These are phyloP conservation scores for Meandrina meandrites DNA, from an alignment of 92 coral and sea anemone species.

Conservation along the genomic window DNA sequence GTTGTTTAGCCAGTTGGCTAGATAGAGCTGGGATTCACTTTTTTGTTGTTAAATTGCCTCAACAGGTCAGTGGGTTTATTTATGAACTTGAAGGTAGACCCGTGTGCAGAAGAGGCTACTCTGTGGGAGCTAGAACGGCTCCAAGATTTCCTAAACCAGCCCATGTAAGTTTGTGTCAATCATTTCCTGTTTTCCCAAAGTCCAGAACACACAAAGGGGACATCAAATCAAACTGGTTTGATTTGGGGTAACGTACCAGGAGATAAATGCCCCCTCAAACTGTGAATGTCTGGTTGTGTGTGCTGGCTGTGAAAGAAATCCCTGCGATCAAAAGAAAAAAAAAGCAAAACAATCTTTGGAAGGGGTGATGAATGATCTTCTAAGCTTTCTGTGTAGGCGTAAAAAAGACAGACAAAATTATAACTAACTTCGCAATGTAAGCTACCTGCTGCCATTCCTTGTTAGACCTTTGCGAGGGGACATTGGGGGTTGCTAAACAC, in stretches of 20 bases:
- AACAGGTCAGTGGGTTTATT: constrained; percentile 89
- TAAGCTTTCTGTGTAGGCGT: no score
- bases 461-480: no score
- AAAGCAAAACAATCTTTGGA: no score
- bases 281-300: background rate
- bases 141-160: constrained; percentile 87
- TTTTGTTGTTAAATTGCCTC: background rate
- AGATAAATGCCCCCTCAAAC: background rate
- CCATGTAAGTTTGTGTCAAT: constrained; percentile 86
- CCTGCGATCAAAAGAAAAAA: no score
- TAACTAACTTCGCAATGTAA: no score
- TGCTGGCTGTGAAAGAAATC: background rate
- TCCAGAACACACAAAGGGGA: background rate
- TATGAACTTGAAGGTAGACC: constrained; percentile 88
- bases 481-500: no score
- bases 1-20: background rate
- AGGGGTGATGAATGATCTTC: no score
- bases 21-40: background rate
- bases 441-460: no score
- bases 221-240: background rate
- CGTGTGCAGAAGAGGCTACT: constrained; percentile 89
- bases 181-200: background rate
- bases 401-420: no score
- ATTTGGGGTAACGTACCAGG: background rate
- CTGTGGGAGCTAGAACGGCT: constrained; percentile 98